phyloP scores from a whole-genome alignment of 1,140 invertebrate species.

The Tribolium castaneum region DNA sequence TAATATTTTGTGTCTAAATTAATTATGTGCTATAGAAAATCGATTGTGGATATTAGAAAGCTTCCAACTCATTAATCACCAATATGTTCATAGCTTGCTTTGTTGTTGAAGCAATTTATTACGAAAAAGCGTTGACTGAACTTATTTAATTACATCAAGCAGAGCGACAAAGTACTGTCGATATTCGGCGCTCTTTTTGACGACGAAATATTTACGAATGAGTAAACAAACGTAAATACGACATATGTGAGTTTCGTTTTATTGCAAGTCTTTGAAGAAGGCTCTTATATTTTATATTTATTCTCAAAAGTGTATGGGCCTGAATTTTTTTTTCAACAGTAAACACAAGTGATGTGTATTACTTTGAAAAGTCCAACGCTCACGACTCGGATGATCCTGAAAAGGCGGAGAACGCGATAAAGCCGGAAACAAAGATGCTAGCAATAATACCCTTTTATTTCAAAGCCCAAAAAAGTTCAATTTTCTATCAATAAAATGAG shows the following conservation, averaged over 20 bases:
- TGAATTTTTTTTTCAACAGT: no score
- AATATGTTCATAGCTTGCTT: slow-evolving; percentile 16
- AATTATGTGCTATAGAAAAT: neutral
- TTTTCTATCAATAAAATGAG: no score
- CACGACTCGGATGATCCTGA: neutral
- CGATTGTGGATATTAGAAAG: neutral
- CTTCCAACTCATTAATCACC: slow-evolving; percentile 19
- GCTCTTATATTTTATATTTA: no score
- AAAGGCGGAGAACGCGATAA: neutral
- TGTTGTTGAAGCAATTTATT: slow-evolving; percentile 1
- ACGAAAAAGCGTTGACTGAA: slow-evolving; percentile 13
- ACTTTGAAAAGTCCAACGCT: neutral
- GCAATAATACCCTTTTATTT: neutral
- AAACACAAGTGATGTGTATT: neutral
- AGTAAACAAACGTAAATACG: neutral
- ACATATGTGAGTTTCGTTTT: no score
- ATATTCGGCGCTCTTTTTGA: neutral
- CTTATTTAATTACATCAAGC: slow-evolving; percentile 13
- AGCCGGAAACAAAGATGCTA: neutral
- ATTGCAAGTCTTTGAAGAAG: no score
- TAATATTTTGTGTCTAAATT: slow-evolving; percentile 1
- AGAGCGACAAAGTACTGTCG: neutral
- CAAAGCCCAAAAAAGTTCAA: no score
- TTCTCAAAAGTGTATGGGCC: no score
- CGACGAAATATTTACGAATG: neutral